Conservation (phyloP, 2,888 invertebrate genomes). For the Dasysyrphus albostriatus region DNA sequence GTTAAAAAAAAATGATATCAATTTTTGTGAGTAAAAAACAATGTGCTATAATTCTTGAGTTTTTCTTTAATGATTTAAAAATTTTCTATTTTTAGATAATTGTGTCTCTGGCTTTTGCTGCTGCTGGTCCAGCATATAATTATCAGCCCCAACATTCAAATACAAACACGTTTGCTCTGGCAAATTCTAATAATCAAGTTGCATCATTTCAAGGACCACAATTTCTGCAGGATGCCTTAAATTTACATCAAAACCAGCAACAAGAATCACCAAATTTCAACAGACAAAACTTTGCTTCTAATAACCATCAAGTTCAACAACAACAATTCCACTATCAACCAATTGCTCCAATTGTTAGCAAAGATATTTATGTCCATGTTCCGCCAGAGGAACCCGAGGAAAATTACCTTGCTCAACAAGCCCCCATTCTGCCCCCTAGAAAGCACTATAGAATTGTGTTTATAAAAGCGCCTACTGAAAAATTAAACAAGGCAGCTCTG, state of each 20-base stretch:
- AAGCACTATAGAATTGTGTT: slow-evolving; percentile 83
- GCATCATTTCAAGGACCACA: slow-evolving; percentile 60
- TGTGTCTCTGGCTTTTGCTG: slow-evolving; percentile 78
- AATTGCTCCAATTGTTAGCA: slow-evolving; percentile 79
- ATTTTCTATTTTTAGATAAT: slow-evolving; percentile 77
- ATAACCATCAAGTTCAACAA: slow-evolving; percentile 28
- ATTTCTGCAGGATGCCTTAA: slow-evolving; percentile 79
- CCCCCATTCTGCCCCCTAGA: slow-evolving; percentile 80
- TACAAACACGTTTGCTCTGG: slow-evolving; percentile 33
- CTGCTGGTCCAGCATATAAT: slow-evolving; percentile 81
- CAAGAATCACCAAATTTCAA: slow-evolving; percentile 69
- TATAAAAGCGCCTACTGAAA: slow-evolving; percentile 82
- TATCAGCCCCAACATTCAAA: slow-evolving; percentile 77
- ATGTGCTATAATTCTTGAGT: neutral
- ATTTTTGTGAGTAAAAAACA: slow-evolving; percentile 80
- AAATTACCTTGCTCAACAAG: slow-evolving; percentile 76
- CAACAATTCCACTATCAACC: slow-evolving; percentile 48
- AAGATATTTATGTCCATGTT: slow-evolving; percentile 83
- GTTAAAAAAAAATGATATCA: slow-evolving; percentile 79
- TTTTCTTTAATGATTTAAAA: neutral
- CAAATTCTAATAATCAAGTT: slow-evolving; percentile 34
- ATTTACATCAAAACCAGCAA: slow-evolving; percentile 63
- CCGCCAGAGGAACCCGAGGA: slow-evolving; percentile 81
- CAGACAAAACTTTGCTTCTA: slow-evolving; percentile 45
- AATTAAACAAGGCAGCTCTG: slow-evolving; percentile 77